Conservation (phyloP, 2,113 vertebrate species). For the Heliornis fulica region DNA sequence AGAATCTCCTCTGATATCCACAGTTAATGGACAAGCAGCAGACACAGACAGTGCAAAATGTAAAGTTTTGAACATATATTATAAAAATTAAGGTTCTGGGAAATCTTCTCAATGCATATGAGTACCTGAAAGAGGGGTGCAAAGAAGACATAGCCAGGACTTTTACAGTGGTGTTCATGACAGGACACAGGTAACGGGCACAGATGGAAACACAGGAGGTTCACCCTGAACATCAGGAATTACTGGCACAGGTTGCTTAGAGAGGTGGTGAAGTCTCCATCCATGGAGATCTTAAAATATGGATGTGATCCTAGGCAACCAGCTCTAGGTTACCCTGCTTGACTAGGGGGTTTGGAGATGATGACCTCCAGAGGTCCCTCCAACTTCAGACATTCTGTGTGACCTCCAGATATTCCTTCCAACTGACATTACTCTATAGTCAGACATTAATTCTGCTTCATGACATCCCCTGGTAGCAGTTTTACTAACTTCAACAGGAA, state of each 20-base stretch:
- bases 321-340: not conserved
- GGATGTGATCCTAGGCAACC: not conserved
- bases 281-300: not conserved
- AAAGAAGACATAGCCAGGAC: not conserved
- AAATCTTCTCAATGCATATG: not conserved
- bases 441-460: not conserved
- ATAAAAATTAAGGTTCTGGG: not conserved
- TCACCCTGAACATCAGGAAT: not conserved
- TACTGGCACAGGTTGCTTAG: not conserved
- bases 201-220: not conserved
- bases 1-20: not conserved
- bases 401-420: not conserved
- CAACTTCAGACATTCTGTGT: not conserved
- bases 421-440: accelerated
- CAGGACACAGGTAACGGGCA: not conserved
- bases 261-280: not conserved
- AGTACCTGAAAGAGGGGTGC: not conserved
- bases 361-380: not conserved
- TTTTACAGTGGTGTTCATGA: not conserved
- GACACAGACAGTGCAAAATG: not conserved
- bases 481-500: not conserved
- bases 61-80: not conserved
- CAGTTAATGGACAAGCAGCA: not conserved
- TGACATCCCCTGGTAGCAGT: not conserved
- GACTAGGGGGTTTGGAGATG: not conserved